Base-by-base conservation (phyloP, 2,888 invertebrate genomes). In the Steinernema carpocapsae region DNA sequence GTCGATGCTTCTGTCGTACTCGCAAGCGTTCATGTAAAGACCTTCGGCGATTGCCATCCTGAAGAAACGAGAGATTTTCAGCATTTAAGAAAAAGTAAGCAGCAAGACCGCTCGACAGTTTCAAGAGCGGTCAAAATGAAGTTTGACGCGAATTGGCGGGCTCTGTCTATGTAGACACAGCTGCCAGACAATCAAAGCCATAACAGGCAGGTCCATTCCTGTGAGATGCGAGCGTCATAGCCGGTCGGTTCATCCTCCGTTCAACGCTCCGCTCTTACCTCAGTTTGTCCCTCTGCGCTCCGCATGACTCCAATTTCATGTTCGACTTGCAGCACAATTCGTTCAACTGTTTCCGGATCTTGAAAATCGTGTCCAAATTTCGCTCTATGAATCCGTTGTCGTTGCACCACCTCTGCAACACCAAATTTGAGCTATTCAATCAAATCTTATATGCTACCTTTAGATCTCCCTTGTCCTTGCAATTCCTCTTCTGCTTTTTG, bases 1-100 rank as follows among this genome's bases (percentile, higher is more conserved):
- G 70, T 81, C 81, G 45, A 79, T 78, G 43, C 82, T 79, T 1
- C 77, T 75, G 73, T 84, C 83, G 74, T 81, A 85, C 70, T 80
- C 80, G 71, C 85, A 85, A 22, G 80, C 79, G 72, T 86, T 86
- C 76, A 83, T 64, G 70, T 83, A 84, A 32, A 85, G 70, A 14
- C 85, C 84, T 6, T 78, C 59, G 32, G 84, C 82, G 6, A 86
- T 64, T 0, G 84, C 76, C 74, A 80, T 79, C 74, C 86, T 85
- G 74, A 73, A 82, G 64, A 4, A 37, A 29, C 19, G 56, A 64
- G 22, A 45, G 43, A n/a, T 29, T 17, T 24, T 1, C 1, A 22
- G 17, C n/a, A 17, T 19, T 17, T 14, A 19, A 43, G 14, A 43
- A 7, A 43, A 43, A n/a, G n/a, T n/a, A n/a, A n/a, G n/a, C n/a